Evolutionary conservation across 2,113 vertebrate genomes (phyloP), one percentile per base, ranked within the genome.

Genomic region (Capreolus pygargus): DNA sequence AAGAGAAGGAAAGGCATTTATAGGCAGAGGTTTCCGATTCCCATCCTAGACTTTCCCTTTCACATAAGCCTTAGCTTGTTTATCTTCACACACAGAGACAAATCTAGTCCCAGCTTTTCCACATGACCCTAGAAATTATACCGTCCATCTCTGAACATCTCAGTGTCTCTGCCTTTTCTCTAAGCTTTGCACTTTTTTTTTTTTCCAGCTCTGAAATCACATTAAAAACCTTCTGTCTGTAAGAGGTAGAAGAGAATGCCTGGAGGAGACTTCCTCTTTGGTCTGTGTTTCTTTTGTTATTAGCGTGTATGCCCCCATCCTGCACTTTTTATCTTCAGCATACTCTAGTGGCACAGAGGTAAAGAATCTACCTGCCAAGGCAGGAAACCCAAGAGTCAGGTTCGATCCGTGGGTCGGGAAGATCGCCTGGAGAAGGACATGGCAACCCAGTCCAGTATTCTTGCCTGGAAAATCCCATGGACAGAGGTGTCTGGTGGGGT

Each of bases 1-100:
- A 70, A 57, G 47, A 60, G 43, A 91, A 96, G 78, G 39, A 96
- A 85, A 92, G 67, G 76, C 92, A 88, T 96, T 90, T 87, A 86
- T 25, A 28, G 64, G 50, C 55, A 83, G 57, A 81, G 55, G 27
- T 67, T 97, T 97, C 64, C 58, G 43, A 92, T 74, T 58, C 58
- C n/a, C 64, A 43, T 83, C 11, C 78, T 64, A 25, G 70, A 74
- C 47, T 83, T 85, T 58, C 78, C 74, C 74, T 86, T 93, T 94
- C n/a, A 87, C 14, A 45, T 50, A 88, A 55, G 82, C 39, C 78
- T 86, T 92, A 55, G 54, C 15, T 92, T 94, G 27, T 90, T 85
- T 52, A 87, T 45, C 45, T 19, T 50, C n/a, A 36, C 52, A 39
- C 61, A 33, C 70, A 39, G 25, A 47, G 36, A 92, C 55, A 17